These are phyloP conservation scores for Hemistola chrysoprasaria DNA, from an alignment of 2,888 invertebrate species.

Conservation along the genomic window DNA sequence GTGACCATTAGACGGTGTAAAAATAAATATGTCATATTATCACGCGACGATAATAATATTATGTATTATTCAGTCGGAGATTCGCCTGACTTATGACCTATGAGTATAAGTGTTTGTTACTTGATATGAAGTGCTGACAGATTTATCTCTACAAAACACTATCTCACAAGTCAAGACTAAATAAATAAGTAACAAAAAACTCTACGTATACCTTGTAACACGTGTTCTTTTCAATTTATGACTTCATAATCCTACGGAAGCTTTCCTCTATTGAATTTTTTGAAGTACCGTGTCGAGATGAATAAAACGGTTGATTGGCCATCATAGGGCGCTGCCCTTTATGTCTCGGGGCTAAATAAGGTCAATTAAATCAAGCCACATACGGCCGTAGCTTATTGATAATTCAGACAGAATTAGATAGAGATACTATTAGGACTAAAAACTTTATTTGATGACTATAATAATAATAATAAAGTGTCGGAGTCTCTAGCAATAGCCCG, in stretches of 20 bases:
- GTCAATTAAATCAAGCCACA: slow-evolving; percentile 66
- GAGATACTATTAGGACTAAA: slow-evolving; percentile 12
- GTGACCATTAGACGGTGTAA: slow-evolving; percentile 14
- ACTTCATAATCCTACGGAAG: slow-evolving; percentile 4
- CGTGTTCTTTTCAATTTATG: slow-evolving; percentile 2
- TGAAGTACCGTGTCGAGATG: slow-evolving; percentile 20
- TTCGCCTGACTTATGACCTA: slow-evolving; percentile 40
- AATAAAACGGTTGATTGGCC: slow-evolving; percentile 44
- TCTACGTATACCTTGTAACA: slow-evolving; percentile 12
- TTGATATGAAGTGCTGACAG: slow-evolving; percentile 29
- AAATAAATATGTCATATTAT: slow-evolving; percentile 26
- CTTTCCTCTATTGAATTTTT: slow-evolving; percentile 21
- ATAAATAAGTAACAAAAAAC: slow-evolving; percentile 20
- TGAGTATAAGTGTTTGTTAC: slow-evolving; percentile 34
- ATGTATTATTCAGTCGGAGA: slow-evolving; percentile 19
- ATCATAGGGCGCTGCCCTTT: slow-evolving; percentile 59
- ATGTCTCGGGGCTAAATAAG: slow-evolving; percentile 52
- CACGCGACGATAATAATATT: slow-evolving; percentile 12
- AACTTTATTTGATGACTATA: not conserved
- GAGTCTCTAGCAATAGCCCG: too few species aligned
- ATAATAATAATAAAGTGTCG: too few species aligned
- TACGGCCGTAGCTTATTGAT: slow-evolving; percentile 31
- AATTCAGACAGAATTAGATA: slow-evolving; percentile 18
- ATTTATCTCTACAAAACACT: slow-evolving; percentile 3
- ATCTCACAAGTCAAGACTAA: slow-evolving; percentile 10